phyloP scores from a whole-genome alignment of 2,888 invertebrate species.

The Branchipolynoe longqiensis region DNA sequence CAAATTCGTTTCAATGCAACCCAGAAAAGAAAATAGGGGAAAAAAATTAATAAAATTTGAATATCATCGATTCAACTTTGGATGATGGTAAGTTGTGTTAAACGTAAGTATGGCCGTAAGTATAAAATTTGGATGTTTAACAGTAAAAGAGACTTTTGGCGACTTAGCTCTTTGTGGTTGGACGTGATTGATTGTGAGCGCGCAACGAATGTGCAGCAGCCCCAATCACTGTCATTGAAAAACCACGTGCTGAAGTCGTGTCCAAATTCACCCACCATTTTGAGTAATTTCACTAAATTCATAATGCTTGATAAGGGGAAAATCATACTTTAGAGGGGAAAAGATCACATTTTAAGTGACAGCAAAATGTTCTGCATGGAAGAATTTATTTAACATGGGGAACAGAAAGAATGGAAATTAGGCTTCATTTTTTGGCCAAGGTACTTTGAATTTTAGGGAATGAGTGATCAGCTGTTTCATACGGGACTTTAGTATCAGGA shows the following conservation, averaged over 20 bases:
- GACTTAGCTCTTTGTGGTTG: too few species aligned
- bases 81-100: conserved; percentile 55
- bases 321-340: neutral
- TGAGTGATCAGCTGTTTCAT: neutral
- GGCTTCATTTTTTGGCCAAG: neutral
- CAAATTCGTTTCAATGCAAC: too few species aligned
- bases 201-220: neutral
- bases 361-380: conserved; percentile 1
- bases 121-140: neutral
- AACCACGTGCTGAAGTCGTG: neutral
- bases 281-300: too few species aligned
- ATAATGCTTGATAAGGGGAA: too few species aligned
- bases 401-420: neutral
- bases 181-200: too few species aligned
- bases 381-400: neutral
- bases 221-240: neutral
- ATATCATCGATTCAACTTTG: conserved; percentile 48
- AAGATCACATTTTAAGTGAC: neutral
- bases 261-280: neutral
- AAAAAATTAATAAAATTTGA: neutral
- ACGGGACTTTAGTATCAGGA: neutral
- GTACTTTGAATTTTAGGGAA: neutral
- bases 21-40: too few species aligned
- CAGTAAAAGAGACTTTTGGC: conserved; percentile 28
- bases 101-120: conserved; percentile 55